Evolutionary conservation across 2,113 vertebrate genomes (phyloP).

Genomic region (Xyrauchen texanus): DNA sequence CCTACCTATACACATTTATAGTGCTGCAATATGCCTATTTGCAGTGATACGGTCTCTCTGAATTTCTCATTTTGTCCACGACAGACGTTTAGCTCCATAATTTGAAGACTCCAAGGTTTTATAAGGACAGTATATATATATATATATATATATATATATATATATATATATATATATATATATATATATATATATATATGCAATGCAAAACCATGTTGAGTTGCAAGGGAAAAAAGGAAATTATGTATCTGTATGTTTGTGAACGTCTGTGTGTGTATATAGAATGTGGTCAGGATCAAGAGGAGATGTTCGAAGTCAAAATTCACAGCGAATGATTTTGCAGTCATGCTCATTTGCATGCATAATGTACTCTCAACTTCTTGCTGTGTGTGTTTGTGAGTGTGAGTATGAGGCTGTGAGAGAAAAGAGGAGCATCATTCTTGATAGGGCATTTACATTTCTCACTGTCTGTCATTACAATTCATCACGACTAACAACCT

Average conservation of each 20-base stretch:
- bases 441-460: conserved; percentile 24
- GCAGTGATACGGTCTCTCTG: background rate
- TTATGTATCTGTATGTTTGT: background rate
- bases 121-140: too few species aligned
- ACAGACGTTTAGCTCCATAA: too few species aligned
- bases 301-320: background rate
- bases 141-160: too few species aligned
- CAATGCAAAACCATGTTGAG: too few species aligned
- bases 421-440: background rate
- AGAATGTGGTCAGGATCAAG: background rate
- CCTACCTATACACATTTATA: background rate
- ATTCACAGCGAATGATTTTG: conserved; percentile 20
- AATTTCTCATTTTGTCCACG: too few species aligned
- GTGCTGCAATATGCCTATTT: background rate
- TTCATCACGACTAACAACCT: conserved; percentile 69
- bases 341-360: conserved; percentile 1
- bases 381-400: background rate
- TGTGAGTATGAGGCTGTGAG: background rate
- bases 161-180: too few species aligned
- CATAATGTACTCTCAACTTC: conserved; percentile 10
- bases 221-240: too few species aligned
- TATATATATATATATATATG: too few species aligned
- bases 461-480: conserved; percentile 63
- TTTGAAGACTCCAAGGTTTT: too few species aligned
- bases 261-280: conserved; percentile 2